Evolutionary conservation across 2,113 vertebrate genomes (phyloP), one percentile per base, ranked within the genome.

Genomic region (Toxotes chatareus): DNA sequence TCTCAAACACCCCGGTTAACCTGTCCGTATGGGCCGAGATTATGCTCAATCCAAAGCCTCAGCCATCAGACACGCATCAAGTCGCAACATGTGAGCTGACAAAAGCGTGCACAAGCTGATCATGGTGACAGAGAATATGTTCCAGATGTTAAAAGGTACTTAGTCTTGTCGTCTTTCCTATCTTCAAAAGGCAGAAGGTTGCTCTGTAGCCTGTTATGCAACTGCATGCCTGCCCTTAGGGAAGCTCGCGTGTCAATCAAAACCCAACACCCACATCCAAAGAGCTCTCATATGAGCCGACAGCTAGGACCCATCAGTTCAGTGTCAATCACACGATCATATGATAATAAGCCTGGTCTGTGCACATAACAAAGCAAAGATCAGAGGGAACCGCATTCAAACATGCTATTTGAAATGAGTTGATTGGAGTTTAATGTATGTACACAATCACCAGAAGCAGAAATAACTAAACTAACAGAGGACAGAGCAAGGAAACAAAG

Each of bases 281-380:
- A 42, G 17, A 70, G 63, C 46, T 64, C 31, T 68, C 44, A 46
- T 62, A 44, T 36, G 61, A 73, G 16, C 49, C 17, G 34, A 85
- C 78, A 76, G 59, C n/a, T 36, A 36, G 51, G 47, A 72, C 32
- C 64, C 82, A 83, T 77, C 38, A 82, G 53, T 16, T 68, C 42
- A 32, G 12, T 74, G 73, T 80, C 63, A 86, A 78, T 90, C 76
- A 68, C 47, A n/a, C 63, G 32, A 85, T 87, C 85, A 68, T 60
- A 53, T 55, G 64, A 74, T 73, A 86, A 93, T 85, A 56, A 75
- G 71, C 38, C 70, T 44, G 71, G 46, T 68, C 70, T 63, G 13
- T 73, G 46, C 53, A 65, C 57, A 13, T 8, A 21, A 80, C 14
- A 40, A 42, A 61, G 73, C 46, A 78, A 38, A 53, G 17, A 79